A percentile compares a stretch with the other conserved stretches of the same genome.
phyloP scores from a whole-genome alignment of 2,888 invertebrate genomes.

The Spodoptera exigua region DNA sequence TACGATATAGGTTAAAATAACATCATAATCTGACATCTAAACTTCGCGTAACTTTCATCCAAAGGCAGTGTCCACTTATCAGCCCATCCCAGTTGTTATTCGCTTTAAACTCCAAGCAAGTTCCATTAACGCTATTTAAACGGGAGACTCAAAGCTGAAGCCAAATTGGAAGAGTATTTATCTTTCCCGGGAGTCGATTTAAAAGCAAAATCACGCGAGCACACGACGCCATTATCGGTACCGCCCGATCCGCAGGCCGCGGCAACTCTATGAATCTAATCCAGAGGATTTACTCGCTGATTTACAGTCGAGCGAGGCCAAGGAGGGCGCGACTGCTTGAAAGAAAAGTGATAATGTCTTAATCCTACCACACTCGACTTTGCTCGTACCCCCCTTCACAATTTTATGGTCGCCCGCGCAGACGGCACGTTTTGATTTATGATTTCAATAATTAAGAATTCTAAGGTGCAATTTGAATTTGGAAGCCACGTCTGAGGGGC shows the following conservation, averaged over 20 bases:
- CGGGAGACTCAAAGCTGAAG: conserved; percentile 74
- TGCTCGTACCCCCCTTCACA: conserved; percentile 73
- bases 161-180: conserved; percentile 86
- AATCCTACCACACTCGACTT: conserved; percentile 89
- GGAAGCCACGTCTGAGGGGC: conserved; percentile 79
- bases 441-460: conserved; percentile 90
- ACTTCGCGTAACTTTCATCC: conserved; percentile 18
- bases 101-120: conserved; percentile 77
- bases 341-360: conserved; percentile 92
- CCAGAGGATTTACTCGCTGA: conserved; percentile 89
- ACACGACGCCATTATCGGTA: conserved; percentile 87
- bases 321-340: conserved; percentile 85
- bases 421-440: conserved; percentile 89
- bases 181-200: conserved; percentile 86
- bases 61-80: conserved; percentile 77
- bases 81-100: conserved; percentile 77
- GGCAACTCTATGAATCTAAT: conserved; percentile 89
- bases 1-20: not conserved
- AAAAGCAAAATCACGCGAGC: conserved; percentile 88
- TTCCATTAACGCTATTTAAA: conserved; percentile 81
- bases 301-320: conserved; percentile 86
- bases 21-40: conserved; percentile 6
- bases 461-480: conserved; percentile 89
- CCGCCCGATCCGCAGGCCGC: conserved; percentile 85
- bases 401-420: conserved; percentile 88